Evolutionary conservation across 2,888 invertebrate genomes (phyloP).

Genomic region (Aporophyla lueneburgensis): DNA sequence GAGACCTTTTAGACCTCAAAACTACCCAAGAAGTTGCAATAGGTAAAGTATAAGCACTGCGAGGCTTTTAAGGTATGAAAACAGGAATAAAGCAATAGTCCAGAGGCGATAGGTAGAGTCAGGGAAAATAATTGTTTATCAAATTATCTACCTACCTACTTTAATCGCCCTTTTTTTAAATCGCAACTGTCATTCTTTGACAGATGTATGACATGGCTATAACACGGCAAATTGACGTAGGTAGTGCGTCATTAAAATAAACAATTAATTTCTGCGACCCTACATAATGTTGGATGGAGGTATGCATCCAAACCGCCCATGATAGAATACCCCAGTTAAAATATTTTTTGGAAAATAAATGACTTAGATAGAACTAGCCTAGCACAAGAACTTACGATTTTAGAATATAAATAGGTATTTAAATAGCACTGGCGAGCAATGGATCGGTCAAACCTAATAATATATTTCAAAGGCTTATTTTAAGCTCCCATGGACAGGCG

Average conservation of each 20-base stretch:
- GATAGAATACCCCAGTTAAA: background rate
- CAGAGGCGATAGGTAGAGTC: background rate
- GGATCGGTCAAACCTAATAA: background rate
- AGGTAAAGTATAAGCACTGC: background rate
- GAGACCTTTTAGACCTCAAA: background rate
- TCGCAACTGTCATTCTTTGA: background rate
- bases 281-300: no score
- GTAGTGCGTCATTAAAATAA: background rate
- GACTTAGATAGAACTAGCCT: no score
- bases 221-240: background rate
- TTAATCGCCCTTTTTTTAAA: background rate
- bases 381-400: no score
- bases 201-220: background rate
- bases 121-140: background rate
- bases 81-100: constrained; percentile 3
- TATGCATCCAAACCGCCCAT: background rate
- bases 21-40: background rate
- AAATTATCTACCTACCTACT: background rate
- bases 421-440: background rate
- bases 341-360: background rate
- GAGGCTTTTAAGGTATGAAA: background rate
- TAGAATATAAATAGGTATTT: no score
- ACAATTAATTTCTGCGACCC: background rate
- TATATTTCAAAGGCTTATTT: background rate
- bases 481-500: no score